Base-by-base conservation (phyloP, 2,113 vertebrate genomes). In the Aplodontia rufa region DNA sequence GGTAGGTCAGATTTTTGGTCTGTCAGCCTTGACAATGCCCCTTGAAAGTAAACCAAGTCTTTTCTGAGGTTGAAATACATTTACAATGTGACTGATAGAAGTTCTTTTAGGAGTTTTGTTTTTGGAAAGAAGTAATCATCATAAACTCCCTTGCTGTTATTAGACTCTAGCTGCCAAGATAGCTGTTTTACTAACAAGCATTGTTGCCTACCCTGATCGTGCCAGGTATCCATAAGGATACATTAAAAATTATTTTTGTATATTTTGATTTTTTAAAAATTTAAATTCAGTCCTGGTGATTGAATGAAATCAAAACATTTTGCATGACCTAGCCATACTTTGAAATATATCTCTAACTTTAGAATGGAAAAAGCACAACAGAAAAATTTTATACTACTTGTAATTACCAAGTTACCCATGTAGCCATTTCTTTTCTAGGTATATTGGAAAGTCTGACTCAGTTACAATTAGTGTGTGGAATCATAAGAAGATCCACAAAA, bases 401-500 rank as follows among this genome's bases (percentile, higher is more conserved):
- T 89, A 91, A 62, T 47, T 86, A 72, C 37, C 62, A 94, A 37
- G 69, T 96, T 96, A 82, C n/a, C 95, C 62, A 97, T 64, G 62
- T 22, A 82, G 45, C 53, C 17, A 16, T 94, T 95, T 97, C 0
- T 97, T 94, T 98, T 98, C 82, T 98, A 99, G 99, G 95, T 99
- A 99, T 86, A 99, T 99, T 72, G 99, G 99, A 81, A 99, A 99
- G 96, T 99, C 99, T 0, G 99, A 99, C 97, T 99, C 99, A 35
- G 99, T 99, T 98, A 99, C 99, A 0, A 99, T 99, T 98, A 99
- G 99, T 0, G 99, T 99, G 72, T 99, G 99, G 99, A 99, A 99
- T 98, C 99, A 99, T 98, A 99, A 99, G 99, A 99, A 99, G 98
- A 99, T 99, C 91, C 99, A 99, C 98, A 99, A 99, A 99, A 99